phyloP scores from a whole-genome alignment of 2,797 vertebrate genomes.

The Lutjanus argentimaculatus region DNA sequence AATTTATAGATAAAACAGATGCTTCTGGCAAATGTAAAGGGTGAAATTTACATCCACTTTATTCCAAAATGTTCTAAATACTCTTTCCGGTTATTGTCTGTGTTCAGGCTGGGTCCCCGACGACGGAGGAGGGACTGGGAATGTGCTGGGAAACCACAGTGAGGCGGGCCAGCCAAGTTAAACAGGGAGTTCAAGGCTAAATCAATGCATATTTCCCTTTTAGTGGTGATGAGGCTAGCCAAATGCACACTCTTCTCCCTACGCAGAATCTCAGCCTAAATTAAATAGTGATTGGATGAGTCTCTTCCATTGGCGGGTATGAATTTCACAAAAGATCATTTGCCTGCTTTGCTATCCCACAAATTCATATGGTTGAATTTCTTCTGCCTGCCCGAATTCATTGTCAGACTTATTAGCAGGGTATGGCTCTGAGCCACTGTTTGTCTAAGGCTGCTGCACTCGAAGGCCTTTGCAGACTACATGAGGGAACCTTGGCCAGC shows the following conservation, averaged over 20 bases:
- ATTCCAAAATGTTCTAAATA: conserved; percentile 86
- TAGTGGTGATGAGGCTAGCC: conserved; percentile 77
- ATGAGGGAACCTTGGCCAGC: conserved; percentile 75
- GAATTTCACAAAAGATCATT: conserved; percentile 76
- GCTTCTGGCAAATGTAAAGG: conserved; percentile 79
- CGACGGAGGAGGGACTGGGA: conserved; percentile 77
- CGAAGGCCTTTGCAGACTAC: conserved; percentile 74
- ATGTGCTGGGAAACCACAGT: conserved; percentile 83
- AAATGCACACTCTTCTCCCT: conserved; percentile 72
- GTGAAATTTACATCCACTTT: conserved; percentile 84
- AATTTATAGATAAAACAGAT: conserved; percentile 87
- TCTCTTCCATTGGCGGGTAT: conserved; percentile 66
- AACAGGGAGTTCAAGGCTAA: conserved; percentile 85
- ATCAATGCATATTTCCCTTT: conserved; percentile 86
- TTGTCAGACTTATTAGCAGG: conserved; percentile 75
- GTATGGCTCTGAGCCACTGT: conserved; percentile 78
- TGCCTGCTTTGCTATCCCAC: conserved; percentile 63
- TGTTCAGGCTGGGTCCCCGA: conserved; percentile 74
- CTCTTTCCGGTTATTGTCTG: conserved; percentile 86
- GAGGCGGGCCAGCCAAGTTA: conserved; percentile 82
- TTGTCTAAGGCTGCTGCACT: conserved; percentile 79
- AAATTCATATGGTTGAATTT: conserved; percentile 68
- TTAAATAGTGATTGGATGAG: conserved; percentile 71
- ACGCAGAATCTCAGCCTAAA: conserved; percentile 65
- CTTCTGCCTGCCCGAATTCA: conserved; percentile 66